These are phyloP conservation scores for Neotoxoptera formosana DNA, from an alignment of 1,140 invertebrate genomes.

Conservation along the genomic window DNA sequence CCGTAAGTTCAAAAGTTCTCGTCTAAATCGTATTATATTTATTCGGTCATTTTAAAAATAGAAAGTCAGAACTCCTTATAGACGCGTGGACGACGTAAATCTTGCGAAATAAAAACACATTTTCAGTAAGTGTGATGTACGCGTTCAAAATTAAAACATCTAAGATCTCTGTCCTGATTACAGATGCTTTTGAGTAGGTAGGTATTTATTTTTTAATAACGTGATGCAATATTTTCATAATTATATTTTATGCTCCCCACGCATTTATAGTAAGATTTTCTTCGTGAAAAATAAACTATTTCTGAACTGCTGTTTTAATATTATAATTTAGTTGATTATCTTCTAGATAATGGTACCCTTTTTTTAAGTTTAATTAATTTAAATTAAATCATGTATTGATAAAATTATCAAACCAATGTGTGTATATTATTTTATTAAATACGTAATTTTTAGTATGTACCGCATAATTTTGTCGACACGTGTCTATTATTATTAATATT, in stretches of 20 bases:
- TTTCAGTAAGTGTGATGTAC: background rate
- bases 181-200: background rate
- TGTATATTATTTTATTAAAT: too few species aligned
- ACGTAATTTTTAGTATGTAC: background rate
- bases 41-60: background rate
- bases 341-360: background rate
- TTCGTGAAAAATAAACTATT: background rate
- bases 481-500: background rate
- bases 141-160: background rate
- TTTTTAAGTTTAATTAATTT: background rate
- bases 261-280: background rate
- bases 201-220: background rate
- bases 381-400: background rate
- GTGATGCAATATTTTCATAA: background rate
- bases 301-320: background rate
- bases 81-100: background rate
- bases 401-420: background rate
- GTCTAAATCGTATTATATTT: background rate
- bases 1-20: background rate
- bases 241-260: background rate
- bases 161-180: background rate
- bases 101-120: background rate
- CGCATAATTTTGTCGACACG: background rate
- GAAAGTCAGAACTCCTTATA: background rate
- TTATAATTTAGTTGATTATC: too few species aligned